These are phyloP conservation scores for Leptoteleia sp. DNA, from an alignment of 1,140 invertebrate genomes.

Conservation along the genomic window DNA sequence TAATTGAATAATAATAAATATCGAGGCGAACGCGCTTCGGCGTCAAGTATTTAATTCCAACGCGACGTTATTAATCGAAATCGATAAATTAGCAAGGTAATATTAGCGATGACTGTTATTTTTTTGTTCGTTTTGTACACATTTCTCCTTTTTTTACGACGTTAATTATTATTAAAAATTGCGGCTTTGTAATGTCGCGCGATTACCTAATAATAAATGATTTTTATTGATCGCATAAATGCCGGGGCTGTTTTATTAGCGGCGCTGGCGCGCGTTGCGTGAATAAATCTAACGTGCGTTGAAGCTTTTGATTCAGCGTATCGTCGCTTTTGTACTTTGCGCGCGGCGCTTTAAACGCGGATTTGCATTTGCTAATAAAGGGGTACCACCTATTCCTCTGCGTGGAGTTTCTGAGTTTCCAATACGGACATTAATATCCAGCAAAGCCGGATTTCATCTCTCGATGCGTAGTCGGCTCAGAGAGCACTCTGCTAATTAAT, in stretches of 20 bases:
- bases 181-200: too few species aligned
- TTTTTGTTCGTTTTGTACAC: neutral
- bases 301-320: conserved; percentile 40
- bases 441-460: conserved; percentile 68
- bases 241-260: conserved; percentile 4
- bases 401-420: conserved; percentile 35
- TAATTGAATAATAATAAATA: conserved; percentile 28
- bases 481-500: conserved; percentile 74
- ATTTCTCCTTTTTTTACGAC: neutral
- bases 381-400: conserved; percentile 25
- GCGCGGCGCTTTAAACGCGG: conserved; percentile 27
- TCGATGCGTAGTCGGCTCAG: conserved; percentile 56
- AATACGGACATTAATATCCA: conserved; percentile 59
- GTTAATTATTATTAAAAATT: too few species aligned
- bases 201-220: too few species aligned
- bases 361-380: conserved; percentile 61
- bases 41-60: too few species aligned
- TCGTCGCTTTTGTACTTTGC: conserved; percentile 25
- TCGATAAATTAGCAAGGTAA: conserved; percentile 18
- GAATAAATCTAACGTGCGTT: conserved; percentile 10
- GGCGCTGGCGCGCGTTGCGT: neutral
- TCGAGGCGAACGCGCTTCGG: conserved; percentile 11
- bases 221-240: too few species aligned
- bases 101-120: too few species aligned
- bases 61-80: too few species aligned